Percentiles rank a stretch among this genome's conserved stretches.
Evolutionary conservation across 2,888 invertebrate species (phyloP).

Genomic region (Parascotia fuliginaria): DNA sequence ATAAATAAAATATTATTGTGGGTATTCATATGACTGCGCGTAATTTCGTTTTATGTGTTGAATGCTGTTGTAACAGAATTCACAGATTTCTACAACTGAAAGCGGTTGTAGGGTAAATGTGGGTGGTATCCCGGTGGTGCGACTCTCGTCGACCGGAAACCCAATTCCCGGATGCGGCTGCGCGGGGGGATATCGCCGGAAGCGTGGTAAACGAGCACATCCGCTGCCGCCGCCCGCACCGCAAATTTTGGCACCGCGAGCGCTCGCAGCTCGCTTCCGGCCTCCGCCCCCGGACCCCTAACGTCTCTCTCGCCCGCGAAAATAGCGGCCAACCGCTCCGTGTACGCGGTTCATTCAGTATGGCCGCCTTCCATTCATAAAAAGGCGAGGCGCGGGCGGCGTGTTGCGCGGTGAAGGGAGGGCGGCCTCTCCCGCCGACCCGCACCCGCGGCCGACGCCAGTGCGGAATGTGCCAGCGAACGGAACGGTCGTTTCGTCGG

Average conservation of each 20-base stretch:
- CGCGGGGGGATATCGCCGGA: slow-evolving; percentile 84
- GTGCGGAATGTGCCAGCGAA: slow-evolving; percentile 85
- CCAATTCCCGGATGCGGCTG: slow-evolving; percentile 85
- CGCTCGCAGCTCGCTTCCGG: slow-evolving; percentile 83
- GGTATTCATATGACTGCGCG: slow-evolving; percentile 12
- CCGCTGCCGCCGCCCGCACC: slow-evolving; percentile 84
- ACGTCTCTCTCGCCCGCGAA: slow-evolving; percentile 79
- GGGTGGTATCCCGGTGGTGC: slow-evolving; percentile 76
- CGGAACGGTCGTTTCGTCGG: slow-evolving; percentile 87
- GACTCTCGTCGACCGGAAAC: slow-evolving; percentile 84
- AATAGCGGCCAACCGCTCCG: slow-evolving; percentile 85
- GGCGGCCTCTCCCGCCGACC: slow-evolving; percentile 80
- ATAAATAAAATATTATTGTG: slow-evolving; percentile 35
- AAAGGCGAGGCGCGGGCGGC: slow-evolving; percentile 85
- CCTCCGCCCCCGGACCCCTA: slow-evolving; percentile 79
- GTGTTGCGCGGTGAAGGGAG: slow-evolving; percentile 82
- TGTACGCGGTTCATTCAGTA: slow-evolving; percentile 89
- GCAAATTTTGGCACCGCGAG: slow-evolving; percentile 85
- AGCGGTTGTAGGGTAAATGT: slow-evolving; percentile 75
- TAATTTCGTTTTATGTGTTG: slow-evolving; percentile 5
- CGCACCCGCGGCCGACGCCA: slow-evolving; percentile 83
- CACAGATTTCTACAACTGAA: slow-evolving; percentile 27
- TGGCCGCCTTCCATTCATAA: slow-evolving; percentile 91
- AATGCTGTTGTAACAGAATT: slow-evolving; percentile 12
- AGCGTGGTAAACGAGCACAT: slow-evolving; percentile 85